Evolutionary conservation across 2,888 invertebrate species (phyloP).

Genomic region (Thera obeliscata): DNA sequence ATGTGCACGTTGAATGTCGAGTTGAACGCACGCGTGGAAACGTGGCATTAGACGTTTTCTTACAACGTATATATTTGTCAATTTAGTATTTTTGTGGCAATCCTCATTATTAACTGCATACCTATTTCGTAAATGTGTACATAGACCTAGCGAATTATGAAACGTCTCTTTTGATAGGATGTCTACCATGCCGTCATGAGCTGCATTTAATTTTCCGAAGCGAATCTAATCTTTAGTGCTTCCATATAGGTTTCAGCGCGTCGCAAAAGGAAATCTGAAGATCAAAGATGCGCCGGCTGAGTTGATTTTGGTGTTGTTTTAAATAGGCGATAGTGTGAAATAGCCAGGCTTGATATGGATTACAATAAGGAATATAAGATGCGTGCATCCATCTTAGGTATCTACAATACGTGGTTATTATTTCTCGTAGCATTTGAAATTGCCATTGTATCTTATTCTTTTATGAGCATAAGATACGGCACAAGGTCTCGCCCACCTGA

Average conservation of each 20-base stretch:
- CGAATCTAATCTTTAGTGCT: conserved; percentile 13
- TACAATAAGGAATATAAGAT: conserved; percentile 38
- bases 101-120: too few species aligned
- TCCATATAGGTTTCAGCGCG: conserved; percentile 36
- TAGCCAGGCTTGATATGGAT: conserved; percentile 47
- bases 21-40: too few species aligned
- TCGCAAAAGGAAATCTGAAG: conserved; percentile 53
- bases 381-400: conserved; percentile 11
- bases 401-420: neutral
- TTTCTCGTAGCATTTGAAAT: neutral
- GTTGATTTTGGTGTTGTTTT: conserved; percentile 69
- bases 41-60: too few species aligned
- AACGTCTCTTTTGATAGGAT: neutral
- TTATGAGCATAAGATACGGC: too few species aligned
- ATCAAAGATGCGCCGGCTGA: conserved; percentile 53
- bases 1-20: too few species aligned
- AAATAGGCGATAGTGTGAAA: conserved; percentile 59
- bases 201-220: neutral
- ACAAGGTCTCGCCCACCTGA: too few species aligned
- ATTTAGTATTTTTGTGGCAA: too few species aligned
- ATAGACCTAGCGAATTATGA: neutral
- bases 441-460: neutral
- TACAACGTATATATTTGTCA: too few species aligned
- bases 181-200: neutral
- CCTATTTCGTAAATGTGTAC: too few species aligned